Base-by-base conservation (phyloP, 1,140 invertebrate genomes). In the Macrostomum lignano region DNA sequence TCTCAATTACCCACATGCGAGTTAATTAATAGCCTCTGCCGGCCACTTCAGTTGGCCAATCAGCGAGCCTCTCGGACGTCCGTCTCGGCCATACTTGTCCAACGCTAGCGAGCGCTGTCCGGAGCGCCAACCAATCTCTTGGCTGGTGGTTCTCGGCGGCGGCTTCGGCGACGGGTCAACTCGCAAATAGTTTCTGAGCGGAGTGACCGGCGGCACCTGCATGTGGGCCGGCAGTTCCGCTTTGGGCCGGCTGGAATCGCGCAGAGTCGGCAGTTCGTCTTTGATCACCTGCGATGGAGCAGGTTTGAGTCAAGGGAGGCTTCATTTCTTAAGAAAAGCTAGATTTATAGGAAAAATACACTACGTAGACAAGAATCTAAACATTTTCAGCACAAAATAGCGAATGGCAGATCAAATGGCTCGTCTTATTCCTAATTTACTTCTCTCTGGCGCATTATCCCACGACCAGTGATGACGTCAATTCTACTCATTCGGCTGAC, bases 11-110 rank as follows among this genome's bases (percentile, higher is more conserved):
- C 3, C 5, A 5, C 26, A 28, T 28, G 5, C 5, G 7, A 28
- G 15, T 40, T 44, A 49, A 20, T 42, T 35, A 4, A 55, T 45
- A 9, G 44, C 48, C 25, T 55, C 51, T 11, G 33, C 29, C 28
- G 51, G 51, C 51, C 51, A 55, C 31, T 52, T 52, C n/a, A 55
- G 40, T 31, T 51, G 50, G 31, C 44, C 45, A 4, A 55, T 40
- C 14, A 55, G 40, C 10, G 44, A 44, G 11, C 51, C 51, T 42
- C 48, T 50, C 10, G 45, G 44, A 29, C 44, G 45, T 5, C 46
- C 45, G 35, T 52, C 51, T 34, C 40, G 42, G 7, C 51, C 51
- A 37, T 52, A 52, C 33, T 44, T 45, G 31, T 55, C 51, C 17
- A 55, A 37, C 6, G 39, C 39, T 11, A 46, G 40, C 3, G 28